Conservation (phyloP, 2,888 invertebrate species). For the Melipona beecheii region DNA sequence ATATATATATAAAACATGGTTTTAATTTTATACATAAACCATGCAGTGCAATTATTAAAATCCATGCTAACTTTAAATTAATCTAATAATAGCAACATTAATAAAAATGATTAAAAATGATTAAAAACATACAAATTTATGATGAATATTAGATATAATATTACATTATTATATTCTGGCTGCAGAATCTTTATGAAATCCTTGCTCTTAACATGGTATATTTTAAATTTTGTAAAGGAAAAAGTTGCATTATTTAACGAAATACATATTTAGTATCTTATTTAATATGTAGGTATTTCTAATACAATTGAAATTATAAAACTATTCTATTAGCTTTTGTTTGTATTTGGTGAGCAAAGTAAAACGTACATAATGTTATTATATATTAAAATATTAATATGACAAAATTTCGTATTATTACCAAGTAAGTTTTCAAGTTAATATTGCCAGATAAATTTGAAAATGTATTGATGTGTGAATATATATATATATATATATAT, state of each 20-base stretch:
- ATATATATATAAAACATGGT: not conserved
- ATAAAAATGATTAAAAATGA: not conserved
- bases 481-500: not conserved
- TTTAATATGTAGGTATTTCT: not conserved
- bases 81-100: not conserved
- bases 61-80: not conserved
- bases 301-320: not conserved
- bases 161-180: not conserved
- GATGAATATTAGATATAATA: not conserved
- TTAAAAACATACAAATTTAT: not conserved
- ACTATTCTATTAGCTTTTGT: not conserved
- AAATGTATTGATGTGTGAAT: not conserved
- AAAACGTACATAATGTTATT: not conserved
- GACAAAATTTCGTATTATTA: not conserved
- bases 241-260: not conserved
- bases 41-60: not conserved
- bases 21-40: not conserved
- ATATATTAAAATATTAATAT: not conserved
- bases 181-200: not conserved
- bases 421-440: not conserved
- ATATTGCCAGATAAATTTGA: not conserved
- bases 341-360: not conserved
- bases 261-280: not conserved
- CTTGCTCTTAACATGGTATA: not conserved
- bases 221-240: not conserved